A percentile compares a stretch with the other conserved stretches of the same genome.
Evolutionary conservation across 2,113 vertebrate genomes (phyloP).

Genomic region (Balaeniceps rex): DNA sequence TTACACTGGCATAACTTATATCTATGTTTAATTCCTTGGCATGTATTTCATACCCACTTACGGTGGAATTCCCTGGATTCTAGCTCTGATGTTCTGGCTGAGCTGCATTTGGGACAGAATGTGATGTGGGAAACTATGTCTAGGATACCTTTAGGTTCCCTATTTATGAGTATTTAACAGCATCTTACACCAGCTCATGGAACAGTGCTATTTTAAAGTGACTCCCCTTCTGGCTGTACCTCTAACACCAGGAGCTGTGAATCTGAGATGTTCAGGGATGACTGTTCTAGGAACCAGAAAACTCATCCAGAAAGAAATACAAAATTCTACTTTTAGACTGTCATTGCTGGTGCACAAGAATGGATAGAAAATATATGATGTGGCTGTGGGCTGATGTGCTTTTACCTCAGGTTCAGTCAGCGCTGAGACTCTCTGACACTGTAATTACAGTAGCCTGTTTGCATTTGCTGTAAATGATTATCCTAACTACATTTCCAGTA

Average conservation of each 20-base stretch:
- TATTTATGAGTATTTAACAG: background rate
- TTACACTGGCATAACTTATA: background rate
- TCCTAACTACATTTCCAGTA: background rate
- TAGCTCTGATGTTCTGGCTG: background rate
- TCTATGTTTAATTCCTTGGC: background rate
- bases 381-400: background rate
- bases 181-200: background rate
- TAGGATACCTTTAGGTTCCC: background rate
- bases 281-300: background rate
- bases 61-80: background rate
- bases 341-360: background rate
- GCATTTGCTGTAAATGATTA: background rate
- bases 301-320: background rate
- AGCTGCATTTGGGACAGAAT: background rate
- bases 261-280: background rate
- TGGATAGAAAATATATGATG: background rate
- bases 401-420: background rate
- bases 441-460: background rate
- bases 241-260: background rate
- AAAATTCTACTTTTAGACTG: background rate
- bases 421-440: background rate
- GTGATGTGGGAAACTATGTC: background rate
- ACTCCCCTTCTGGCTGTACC: background rate
- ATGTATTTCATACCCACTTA: background rate
- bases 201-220: background rate